phyloP scores from a whole-genome alignment of 2,797 vertebrate genomes.

The Natrix natrix region DNA sequence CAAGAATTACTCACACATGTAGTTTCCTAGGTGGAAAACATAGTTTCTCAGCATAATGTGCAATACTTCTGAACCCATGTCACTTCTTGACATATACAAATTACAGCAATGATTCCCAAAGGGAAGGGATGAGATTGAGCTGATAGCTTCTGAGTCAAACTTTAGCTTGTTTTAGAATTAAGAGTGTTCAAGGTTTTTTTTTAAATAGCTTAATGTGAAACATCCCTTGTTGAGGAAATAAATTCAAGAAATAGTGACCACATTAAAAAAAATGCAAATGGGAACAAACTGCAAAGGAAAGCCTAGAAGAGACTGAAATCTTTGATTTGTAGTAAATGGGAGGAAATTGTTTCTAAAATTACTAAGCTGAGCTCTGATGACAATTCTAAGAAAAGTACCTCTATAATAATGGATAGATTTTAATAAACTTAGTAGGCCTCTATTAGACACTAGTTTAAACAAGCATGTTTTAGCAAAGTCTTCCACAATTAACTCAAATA shows the following conservation, averaged over 20 bases:
- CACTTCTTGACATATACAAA: not conserved
- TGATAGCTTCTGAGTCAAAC: not conserved
- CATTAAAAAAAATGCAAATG: constrained; percentile 39
- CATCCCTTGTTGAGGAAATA: not conserved
- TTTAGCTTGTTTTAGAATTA: not conserved
- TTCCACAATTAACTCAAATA: not conserved
- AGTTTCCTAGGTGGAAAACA: not conserved
- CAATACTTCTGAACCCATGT: not conserved
- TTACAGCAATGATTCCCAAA: not conserved
- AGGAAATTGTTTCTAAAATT: constrained; percentile 49
- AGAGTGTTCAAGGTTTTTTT: not conserved
- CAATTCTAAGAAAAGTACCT: constrained; percentile 17
- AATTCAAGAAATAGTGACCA: constrained; percentile 10
- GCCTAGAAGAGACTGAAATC: constrained; percentile 11
- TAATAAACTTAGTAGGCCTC: constrained; percentile 12
- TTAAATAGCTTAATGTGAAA: not conserved
- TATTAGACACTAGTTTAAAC: not conserved
- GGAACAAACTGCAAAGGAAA: constrained; percentile 33
- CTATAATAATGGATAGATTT: constrained; percentile 24
- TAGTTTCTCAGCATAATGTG: not conserved
- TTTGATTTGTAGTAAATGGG: constrained; percentile 34
- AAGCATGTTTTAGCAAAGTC: not conserved
- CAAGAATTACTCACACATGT: not conserved
- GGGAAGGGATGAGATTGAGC: not conserved
- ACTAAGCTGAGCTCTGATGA: not conserved